Conservation (phyloP, 2,797 vertebrate genomes). For the Capromys pilorides region DNA sequence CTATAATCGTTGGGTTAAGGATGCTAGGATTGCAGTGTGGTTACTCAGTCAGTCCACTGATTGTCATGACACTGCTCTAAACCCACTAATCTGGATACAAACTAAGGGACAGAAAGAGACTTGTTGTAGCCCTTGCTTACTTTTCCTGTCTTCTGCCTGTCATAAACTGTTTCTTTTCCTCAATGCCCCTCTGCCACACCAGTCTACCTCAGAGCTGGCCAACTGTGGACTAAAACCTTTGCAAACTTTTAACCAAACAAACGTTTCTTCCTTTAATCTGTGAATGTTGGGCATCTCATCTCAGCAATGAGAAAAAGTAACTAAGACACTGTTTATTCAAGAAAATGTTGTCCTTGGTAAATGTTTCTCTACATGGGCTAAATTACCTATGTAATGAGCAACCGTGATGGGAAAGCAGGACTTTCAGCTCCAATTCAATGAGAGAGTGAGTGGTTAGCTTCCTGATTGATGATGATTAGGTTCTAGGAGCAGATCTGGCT, state of each 20-base stretch:
- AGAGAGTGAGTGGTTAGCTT: conserved; percentile 54
- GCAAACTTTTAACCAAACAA: background rate
- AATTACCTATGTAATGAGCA: conserved; percentile 42
- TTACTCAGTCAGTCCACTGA: background rate
- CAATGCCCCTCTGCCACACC: background rate
- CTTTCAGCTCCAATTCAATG: conserved; percentile 32
- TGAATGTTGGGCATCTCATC: background rate
- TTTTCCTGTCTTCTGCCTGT: background rate
- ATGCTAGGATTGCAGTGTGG: background rate
- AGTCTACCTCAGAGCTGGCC: background rate
- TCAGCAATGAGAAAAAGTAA: background rate
- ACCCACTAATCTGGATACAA: background rate
- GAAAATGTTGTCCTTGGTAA: background rate
- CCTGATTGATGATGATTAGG: conserved; percentile 71
- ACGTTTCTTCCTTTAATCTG: background rate
- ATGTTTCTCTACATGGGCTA: conserved; percentile 27
- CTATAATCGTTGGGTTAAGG: background rate
- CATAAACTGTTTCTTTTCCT: background rate
- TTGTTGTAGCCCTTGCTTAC: background rate
- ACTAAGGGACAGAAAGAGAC: background rate
- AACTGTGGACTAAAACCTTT: background rate
- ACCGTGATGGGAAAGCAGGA: background rate
- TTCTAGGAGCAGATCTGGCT: conserved; percentile 43
- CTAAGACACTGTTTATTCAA: conserved; percentile 14
- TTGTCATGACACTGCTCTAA: background rate